phyloP scores from a whole-genome alignment of 2,888 invertebrate species.

The Pachymerium ferrugineum region DNA sequence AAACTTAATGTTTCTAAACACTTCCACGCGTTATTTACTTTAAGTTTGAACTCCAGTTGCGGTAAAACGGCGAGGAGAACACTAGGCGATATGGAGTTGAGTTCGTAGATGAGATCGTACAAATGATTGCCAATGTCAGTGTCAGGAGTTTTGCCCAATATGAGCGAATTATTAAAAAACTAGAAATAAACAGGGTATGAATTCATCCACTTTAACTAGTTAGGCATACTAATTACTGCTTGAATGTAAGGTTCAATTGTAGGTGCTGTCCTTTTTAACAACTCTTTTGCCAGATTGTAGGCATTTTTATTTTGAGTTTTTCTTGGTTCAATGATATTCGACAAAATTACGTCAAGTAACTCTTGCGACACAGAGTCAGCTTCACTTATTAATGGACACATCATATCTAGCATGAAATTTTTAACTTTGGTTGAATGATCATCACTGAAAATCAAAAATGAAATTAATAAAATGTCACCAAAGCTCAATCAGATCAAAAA shows the following conservation, averaged over 20 bases:
- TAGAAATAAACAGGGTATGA: conserved; percentile 49
- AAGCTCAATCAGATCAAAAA: too few species aligned
- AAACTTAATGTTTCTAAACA: background rate
- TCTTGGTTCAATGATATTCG: conserved; percentile 89
- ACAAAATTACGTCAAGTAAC: conserved; percentile 84
- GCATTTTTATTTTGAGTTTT: conserved; percentile 85
- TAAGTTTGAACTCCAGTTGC: conserved; percentile 83
- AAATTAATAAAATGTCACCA: background rate
- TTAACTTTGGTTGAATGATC: conserved; percentile 95
- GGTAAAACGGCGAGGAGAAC: conserved; percentile 82
- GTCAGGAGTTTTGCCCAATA: conserved; percentile 69
- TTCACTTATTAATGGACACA: conserved; percentile 89
- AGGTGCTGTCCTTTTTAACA: conserved; percentile 83
- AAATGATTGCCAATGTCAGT: conserved; percentile 50
- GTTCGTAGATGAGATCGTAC: conserved; percentile 91
- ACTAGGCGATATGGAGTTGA: conserved; percentile 85
- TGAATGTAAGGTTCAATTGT: conserved; percentile 92
- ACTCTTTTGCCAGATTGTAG: conserved; percentile 81
- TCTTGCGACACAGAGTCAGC: conserved; percentile 92
- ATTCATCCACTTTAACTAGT: too few species aligned
- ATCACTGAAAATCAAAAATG: conserved; percentile 58
- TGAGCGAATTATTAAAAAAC: conserved; percentile 93
- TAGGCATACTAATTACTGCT: conserved; percentile 59
- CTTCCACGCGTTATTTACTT: conserved; percentile 34
- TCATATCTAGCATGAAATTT: conserved; percentile 92